phyloP scores from a whole-genome alignment of 1,140 invertebrate genomes.

The Trigoniulus corallinus region DNA sequence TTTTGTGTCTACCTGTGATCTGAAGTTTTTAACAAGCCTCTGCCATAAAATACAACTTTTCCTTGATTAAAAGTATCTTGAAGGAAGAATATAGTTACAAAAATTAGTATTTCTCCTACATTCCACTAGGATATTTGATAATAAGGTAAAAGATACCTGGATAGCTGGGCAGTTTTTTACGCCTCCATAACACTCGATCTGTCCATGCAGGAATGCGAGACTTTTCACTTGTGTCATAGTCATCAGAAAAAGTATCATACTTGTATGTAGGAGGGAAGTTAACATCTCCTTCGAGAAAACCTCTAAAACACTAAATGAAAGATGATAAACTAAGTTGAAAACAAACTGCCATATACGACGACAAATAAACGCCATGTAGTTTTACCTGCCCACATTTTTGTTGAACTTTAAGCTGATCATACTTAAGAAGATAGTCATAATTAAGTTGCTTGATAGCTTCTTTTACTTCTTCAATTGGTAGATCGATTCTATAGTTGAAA shows the following conservation, averaged over 20 bases:
- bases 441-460: slow-evolving; percentile 61
- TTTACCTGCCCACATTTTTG: slow-evolving; percentile 27
- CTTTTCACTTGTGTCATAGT: slow-evolving; percentile 99
- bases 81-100: background rate
- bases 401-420: slow-evolving; percentile 70
- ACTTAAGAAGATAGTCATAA: slow-evolving; percentile 54
- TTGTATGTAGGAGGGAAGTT: slow-evolving; percentile 96
- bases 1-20: slow-evolving; percentile 54
- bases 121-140: too few species aligned
- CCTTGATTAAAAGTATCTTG: slow-evolving; percentile 26
- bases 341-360: background rate
- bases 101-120: background rate
- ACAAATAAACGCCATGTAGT: background rate
- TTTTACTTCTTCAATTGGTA: slow-evolving; percentile 88
- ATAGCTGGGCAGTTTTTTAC: slow-evolving; percentile 52
- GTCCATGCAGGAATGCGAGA: slow-evolving; percentile 94
- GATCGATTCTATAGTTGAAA: slow-evolving; percentile 96
- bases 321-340: background rate
- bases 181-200: slow-evolving; percentile 82
- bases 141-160: too few species aligned
- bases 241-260: slow-evolving; percentile 96
- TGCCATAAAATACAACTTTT: slow-evolving; percentile 71
- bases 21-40: slow-evolving; percentile 90
- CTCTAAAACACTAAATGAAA: slow-evolving; percentile 63
- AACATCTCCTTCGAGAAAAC: slow-evolving; percentile 82